phyloP scores from a whole-genome alignment of 2,797 vertebrate species.

The Anableps anableps region DNA sequence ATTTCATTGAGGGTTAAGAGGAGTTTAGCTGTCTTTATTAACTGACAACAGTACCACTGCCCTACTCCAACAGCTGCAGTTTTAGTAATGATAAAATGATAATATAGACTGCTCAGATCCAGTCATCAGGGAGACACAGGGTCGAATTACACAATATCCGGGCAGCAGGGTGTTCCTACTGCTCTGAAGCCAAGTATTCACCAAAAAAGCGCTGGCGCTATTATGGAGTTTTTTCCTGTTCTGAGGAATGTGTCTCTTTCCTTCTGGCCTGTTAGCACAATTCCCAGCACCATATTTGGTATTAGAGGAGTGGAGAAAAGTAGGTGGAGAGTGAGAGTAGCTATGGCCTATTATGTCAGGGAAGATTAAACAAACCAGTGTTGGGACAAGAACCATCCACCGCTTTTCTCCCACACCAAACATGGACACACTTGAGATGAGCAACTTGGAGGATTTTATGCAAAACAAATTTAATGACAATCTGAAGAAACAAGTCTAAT shows the following conservation, averaged over 20 bases:
- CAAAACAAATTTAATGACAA: constrained; percentile 63
- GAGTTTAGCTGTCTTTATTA: background rate
- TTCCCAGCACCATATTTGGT: constrained; percentile 87
- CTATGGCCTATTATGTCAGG: constrained; percentile 75
- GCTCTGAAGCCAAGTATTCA: constrained; percentile 30
- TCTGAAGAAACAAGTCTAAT: constrained; percentile 38
- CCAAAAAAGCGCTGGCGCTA: constrained; percentile 49
- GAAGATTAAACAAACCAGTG: constrained; percentile 77
- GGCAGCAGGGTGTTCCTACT: constrained; percentile 19
- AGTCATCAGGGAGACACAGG: background rate
- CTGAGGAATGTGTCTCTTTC: constrained; percentile 84
- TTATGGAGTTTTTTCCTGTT: constrained; percentile 72
- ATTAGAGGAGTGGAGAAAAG: constrained; percentile 78
- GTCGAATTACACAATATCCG: constrained; percentile 39
- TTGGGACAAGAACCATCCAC: constrained; percentile 55
- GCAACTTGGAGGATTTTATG: constrained; percentile 52
- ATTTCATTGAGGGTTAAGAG: background rate
- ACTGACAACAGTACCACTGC: background rate
- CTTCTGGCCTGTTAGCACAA: constrained; percentile 69
- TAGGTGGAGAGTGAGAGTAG: constrained; percentile 67
- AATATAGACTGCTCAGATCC: constrained; percentile 5
- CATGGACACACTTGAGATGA: constrained; percentile 70
- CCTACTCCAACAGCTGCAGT: constrained; percentile 9
- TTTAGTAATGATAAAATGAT: constrained; percentile 6
- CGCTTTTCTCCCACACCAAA: constrained; percentile 69